These are phyloP conservation scores for Hycleus phaleratus DNA, from an alignment of 1,140 invertebrate genomes.

Conservation along the genomic window DNA sequence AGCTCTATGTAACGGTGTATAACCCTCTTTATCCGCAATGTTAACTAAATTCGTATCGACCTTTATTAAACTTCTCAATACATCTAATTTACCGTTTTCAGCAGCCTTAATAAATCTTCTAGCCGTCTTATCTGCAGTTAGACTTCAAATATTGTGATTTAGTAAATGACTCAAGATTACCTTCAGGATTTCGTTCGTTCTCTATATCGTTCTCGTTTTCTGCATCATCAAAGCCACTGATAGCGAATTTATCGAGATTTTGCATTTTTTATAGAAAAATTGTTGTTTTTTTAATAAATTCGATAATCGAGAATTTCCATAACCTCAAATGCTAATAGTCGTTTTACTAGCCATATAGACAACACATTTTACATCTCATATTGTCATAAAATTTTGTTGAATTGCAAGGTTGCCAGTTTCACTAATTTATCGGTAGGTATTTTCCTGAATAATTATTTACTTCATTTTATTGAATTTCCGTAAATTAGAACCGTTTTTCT, in stretches of 20 bases:
- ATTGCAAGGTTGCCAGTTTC: background rate
- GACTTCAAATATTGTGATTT: background rate
- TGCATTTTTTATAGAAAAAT: background rate
- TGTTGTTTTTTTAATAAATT: background rate
- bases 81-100: slow-evolving; percentile 67
- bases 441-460: too few relatives aligned
- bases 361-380: too few relatives aligned
- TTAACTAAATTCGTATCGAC: slow-evolving; percentile 57
- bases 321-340: background rate
- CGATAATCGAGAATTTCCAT: too few relatives aligned
- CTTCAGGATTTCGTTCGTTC: slow-evolving; percentile 52
- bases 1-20: slow-evolving; percentile 87
- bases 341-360: too few relatives aligned
- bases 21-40: slow-evolving; percentile 76
- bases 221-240: slow-evolving; percentile 60
- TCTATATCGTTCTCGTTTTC: slow-evolving; percentile 51
- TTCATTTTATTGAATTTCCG: too few relatives aligned
- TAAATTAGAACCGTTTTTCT: too few relatives aligned
- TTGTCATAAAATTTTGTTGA: too few relatives aligned
- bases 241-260: slow-evolving; percentile 34
- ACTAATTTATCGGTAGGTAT: too few relatives aligned
- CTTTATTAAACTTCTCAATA: slow-evolving; percentile 54
- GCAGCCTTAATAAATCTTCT: slow-evolving; percentile 73
- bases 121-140: slow-evolving; percentile 22
- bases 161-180: slow-evolving; percentile 32